These are phyloP conservation scores for Matsumyia berberina DNA, from an alignment of 2,888 invertebrate species.

Conservation along the genomic window DNA sequence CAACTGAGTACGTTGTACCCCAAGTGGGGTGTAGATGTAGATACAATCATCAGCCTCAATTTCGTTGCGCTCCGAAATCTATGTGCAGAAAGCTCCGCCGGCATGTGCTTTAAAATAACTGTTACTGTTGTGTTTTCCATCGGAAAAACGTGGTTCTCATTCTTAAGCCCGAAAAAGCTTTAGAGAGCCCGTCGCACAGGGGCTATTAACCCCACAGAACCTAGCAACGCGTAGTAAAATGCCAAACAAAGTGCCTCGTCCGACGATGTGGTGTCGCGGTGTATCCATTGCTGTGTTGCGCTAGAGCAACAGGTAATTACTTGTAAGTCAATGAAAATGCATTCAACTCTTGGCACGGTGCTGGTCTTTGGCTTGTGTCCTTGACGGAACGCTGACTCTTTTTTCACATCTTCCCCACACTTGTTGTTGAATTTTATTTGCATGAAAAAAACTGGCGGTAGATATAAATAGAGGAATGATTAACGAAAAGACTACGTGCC, in stretches of 20 bases:
- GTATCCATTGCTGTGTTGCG: slow-evolving; percentile 12
- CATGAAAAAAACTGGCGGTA: not conserved
- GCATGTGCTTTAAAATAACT: slow-evolving; percentile 51
- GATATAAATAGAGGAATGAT: slow-evolving; percentile 8
- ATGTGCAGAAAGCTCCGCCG: slow-evolving; percentile 18
- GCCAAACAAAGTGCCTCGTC: slow-evolving; percentile 25
- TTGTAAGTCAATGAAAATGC: slow-evolving; percentile 10
- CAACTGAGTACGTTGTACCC: slow-evolving; percentile 22
- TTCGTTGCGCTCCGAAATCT: not conserved
- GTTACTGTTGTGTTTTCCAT: slow-evolving; percentile 58
- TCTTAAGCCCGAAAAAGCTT: slow-evolving; percentile 22
- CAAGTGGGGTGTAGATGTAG: slow-evolving; percentile 2
- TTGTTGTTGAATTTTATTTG: slow-evolving; percentile 8
- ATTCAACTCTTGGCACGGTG: slow-evolving; percentile 31
- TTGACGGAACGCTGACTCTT: slow-evolving; percentile 18
- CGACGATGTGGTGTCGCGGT: too few species aligned
- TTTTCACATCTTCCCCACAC: slow-evolving; percentile 12
- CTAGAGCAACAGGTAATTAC: slow-evolving; percentile 39
- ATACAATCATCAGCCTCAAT: slow-evolving; percentile 1
- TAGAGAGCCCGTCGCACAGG: slow-evolving; percentile 4
- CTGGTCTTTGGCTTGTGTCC: slow-evolving; percentile 66
- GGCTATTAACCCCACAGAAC: slow-evolving; percentile 45
- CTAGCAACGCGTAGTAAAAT: slow-evolving; percentile 16
- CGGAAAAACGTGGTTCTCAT: slow-evolving; percentile 38
- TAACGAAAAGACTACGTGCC: slow-evolving; percentile 15